Base-by-base conservation (phyloP, 2,113 vertebrate genomes). In the Malaclemys terrapin region DNA sequence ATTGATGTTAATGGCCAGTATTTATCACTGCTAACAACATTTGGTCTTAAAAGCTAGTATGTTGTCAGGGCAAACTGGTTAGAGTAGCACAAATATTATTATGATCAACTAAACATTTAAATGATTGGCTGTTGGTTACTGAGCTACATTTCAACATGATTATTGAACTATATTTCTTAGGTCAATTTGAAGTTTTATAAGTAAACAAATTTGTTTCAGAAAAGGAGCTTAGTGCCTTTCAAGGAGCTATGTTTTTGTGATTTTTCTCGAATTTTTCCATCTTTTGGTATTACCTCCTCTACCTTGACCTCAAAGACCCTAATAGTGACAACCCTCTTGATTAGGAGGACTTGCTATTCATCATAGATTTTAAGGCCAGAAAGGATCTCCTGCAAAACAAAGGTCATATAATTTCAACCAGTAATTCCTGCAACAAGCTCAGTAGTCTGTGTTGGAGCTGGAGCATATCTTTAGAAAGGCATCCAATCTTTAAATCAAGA, bases 21-120 rank as follows among this genome's bases (percentile, higher is more conserved):
- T 97, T 96, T 95, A 88, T 97, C 85, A 96, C 85, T 19, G 2
- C 65, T 96, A 93, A 85, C 62, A 94, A 80, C 84, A 84, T 92
- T 97, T 96, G 49, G 53, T 93, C 80, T 85, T 95, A 92, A 79
- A 94, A 69, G 85, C 56, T 88, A 45, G 82, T 92, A 75, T 94
- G 80, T 91, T 95, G 42, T 95, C 89, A 82, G 65, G 84, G 35
- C 49, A 92, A 2, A 92, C 50, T 93, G 78, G 62, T 97, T 8
- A 0, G 80, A 53, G 24, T 94, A 52, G 47, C 45, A 79, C 24
- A 47, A 53, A 19, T 53, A 82, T 81, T n/a, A 82, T 89, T 88
- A 97, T 88, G 89, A 96, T 93, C 50, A 95, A 38, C 81, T 78
- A 54, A 84, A 78, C 19, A 72, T 84, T 86, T 84, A 78, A 93